Evolutionary conservation across 2,888 invertebrate genomes (phyloP).

Genomic region (Agonum fuliginosum): DNA sequence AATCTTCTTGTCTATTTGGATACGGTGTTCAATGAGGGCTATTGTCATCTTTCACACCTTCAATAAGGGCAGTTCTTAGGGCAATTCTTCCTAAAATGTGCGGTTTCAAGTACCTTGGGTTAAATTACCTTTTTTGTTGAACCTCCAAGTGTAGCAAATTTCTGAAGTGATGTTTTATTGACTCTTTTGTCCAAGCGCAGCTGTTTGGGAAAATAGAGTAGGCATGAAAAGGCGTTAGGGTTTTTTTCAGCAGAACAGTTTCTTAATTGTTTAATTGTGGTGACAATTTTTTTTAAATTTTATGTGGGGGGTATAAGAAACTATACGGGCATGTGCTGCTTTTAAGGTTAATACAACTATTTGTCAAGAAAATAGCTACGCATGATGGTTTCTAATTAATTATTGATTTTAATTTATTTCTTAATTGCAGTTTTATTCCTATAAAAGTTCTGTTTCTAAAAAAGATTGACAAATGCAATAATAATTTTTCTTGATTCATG

Average conservation of each 20-base stretch:
- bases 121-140: slow-evolving; percentile 35
- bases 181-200: background rate
- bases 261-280: too few species aligned
- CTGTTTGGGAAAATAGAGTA: background rate
- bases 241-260: background rate
- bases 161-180: slow-evolving; percentile 8
- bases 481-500: too few species aligned
- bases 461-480: too few species aligned
- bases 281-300: too few species aligned
- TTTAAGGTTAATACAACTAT: too few species aligned
- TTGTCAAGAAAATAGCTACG: too few species aligned
- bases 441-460: too few species aligned
- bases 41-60: slow-evolving; percentile 2
- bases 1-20: slow-evolving; percentile 8
- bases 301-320: too few species aligned
- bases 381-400: too few species aligned
- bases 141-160: slow-evolving; percentile 25
- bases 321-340: too few species aligned
- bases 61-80: slow-evolving; percentile 40
- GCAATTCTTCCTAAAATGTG: slow-evolving; percentile 35
- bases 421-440: too few species aligned
- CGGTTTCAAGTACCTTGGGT: slow-evolving; percentile 28
- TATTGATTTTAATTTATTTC: too few species aligned
- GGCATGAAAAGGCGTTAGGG: background rate
- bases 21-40: background rate